Conservation (phyloP, 1,140 invertebrate species). For the Theocolax elegans region DNA sequence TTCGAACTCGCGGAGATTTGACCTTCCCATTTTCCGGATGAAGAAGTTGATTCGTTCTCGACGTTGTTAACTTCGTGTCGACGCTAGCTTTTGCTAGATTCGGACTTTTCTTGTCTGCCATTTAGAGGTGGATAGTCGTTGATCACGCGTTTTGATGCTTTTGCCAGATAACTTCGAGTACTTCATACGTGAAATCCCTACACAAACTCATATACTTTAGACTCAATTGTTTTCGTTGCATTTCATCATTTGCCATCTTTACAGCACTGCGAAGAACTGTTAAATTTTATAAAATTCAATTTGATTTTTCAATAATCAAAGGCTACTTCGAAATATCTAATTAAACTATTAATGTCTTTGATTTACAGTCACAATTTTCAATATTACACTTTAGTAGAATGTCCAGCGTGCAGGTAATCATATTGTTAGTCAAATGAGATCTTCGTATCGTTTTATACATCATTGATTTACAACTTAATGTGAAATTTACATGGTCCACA, state of each 20-base stretch:
- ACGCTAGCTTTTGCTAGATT: neutral
- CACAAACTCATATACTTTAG: neutral
- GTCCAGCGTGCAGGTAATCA: too few relatives aligned
- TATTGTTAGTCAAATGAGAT: too few relatives aligned
- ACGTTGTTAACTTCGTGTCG: neutral
- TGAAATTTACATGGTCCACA: too few relatives aligned
- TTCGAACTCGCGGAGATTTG: neutral
- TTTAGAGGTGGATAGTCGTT: neutral
- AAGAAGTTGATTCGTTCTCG: neutral
- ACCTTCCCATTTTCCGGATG: constrained; percentile 39
- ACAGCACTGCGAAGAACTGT: too few relatives aligned
- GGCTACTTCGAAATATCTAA: too few relatives aligned
- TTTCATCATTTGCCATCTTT: neutral
- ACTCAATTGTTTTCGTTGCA: neutral
- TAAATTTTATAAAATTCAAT: too few relatives aligned
- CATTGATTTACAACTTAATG: too few relatives aligned
- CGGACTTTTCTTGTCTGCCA: neutral
- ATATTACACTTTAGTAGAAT: too few relatives aligned
- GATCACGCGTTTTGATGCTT: neutral
- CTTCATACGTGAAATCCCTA: neutral
- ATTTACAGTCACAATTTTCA: too few relatives aligned
- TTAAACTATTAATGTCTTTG: too few relatives aligned
- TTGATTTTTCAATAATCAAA: too few relatives aligned
- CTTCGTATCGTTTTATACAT: too few relatives aligned
- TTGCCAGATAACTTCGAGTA: neutral